Evolutionary conservation across 2,113 vertebrate genomes (phyloP), one percentile per base, ranked within the genome.

Genomic region (Speoplatyrhinus poulsoni): DNA sequence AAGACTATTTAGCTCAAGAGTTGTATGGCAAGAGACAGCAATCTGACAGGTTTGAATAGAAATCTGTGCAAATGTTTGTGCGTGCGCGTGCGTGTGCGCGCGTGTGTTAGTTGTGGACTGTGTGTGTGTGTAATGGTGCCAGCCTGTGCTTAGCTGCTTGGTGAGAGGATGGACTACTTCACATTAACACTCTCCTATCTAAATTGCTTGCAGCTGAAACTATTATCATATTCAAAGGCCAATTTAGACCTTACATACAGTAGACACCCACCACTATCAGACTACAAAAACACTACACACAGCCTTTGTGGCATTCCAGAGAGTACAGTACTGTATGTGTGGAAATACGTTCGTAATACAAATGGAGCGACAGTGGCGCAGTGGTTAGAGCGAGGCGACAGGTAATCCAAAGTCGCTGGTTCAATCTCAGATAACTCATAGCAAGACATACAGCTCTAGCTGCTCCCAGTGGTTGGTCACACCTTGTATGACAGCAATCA

Each of bases 211-310:
- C 70, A 81, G 79, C 70, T 72, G 72, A 81, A 73, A 60, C 6
- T 61, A 84, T 88, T 79, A 69, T 50, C 87, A 81, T 84, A 76
- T 82, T 82, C 65, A 81, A 77, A 80, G 62, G 75, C 62, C 73
- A 81, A 84, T 88, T 88, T 79, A 72, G 69, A 60, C n/a, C 56
- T 53, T 64, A 70, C 68, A 72, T 13, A 26, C 26, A 33, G 55
- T 19, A 32, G 50, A 80, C 63, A 72, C 70, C 36, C 55, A 75
- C 65, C 64, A 74, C 58, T 57, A 65, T 65, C 53, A 73, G 36
- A 32, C 32, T 50, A 60, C 68, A 62, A 36, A 49, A 8, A 50
- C 12, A 17, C 19, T 4, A 49, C 47, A 32, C 10, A 33, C 17
- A 53, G 26, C 26, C 17, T 33, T 32, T 32, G 49, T 52, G 6